These are phyloP conservation scores for Gymnocypris eckloni DNA, from an alignment of 2,797 vertebrate genomes.

Conservation along the genomic window DNA sequence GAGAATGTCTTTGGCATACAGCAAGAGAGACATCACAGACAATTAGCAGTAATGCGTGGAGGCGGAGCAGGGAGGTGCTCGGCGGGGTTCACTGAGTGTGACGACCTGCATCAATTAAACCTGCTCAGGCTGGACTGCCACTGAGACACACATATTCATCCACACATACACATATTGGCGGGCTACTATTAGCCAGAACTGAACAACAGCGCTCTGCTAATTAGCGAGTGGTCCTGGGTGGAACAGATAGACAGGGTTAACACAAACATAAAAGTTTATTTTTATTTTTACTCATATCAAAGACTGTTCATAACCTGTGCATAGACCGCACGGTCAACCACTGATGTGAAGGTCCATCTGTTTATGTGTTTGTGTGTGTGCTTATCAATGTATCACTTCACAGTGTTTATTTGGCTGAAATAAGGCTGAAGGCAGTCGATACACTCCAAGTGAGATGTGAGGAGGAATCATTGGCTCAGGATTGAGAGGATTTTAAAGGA, in stretches of 20 bases:
- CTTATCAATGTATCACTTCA: slow-evolving; percentile 19
- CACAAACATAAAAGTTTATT: slow-evolving; percentile 29
- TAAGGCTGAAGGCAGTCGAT: slow-evolving; percentile 10
- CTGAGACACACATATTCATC: slow-evolving; percentile 47
- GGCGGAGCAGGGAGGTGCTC: slow-evolving; percentile 59
- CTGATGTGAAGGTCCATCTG: background rate
- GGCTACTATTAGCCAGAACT: slow-evolving; percentile 48
- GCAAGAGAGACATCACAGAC: slow-evolving; percentile 59
- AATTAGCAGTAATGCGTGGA: slow-evolving; percentile 62
- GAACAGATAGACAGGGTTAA: slow-evolving; percentile 34
- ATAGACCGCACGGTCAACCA: background rate
- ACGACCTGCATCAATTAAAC: slow-evolving; percentile 66
- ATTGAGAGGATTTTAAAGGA: slow-evolving; percentile 18
- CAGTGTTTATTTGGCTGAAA: background rate
- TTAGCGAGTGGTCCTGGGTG: slow-evolving; percentile 49
- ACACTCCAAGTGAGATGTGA: slow-evolving; percentile 34
- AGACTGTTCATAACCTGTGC: background rate
- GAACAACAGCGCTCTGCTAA: slow-evolving; percentile 39
- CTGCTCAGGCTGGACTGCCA: slow-evolving; percentile 56
- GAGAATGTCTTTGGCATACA: background rate
- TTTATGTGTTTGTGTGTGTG: slow-evolving; percentile 32
- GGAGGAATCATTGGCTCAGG: slow-evolving; percentile 11
- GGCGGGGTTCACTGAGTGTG: slow-evolving; percentile 58
- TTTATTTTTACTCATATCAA: slow-evolving; percentile 30
- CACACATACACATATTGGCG: slow-evolving; percentile 17